Evolutionary conservation across 2,797 vertebrate genomes (phyloP).

Genomic region (Babyrousa celebensis): DNA sequence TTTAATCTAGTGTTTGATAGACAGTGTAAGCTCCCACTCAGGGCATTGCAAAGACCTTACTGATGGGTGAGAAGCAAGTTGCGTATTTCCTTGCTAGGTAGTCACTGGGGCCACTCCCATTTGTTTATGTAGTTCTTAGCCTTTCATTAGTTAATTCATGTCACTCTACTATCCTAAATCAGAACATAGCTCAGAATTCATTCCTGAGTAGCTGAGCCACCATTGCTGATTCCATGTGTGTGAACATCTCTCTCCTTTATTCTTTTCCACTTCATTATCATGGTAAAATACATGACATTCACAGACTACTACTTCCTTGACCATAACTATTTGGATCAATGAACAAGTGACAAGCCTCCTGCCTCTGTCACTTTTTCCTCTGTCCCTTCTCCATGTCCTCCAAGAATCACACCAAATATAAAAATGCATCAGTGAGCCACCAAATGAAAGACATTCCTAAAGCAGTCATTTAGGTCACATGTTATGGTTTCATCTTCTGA

Average conservation of each 20-base stretch:
- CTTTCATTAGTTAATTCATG: conserved; percentile 69
- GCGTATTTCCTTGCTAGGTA: conserved; percentile 76
- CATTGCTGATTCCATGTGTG: conserved; percentile 72
- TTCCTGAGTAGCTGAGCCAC: conserved; percentile 60
- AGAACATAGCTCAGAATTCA: conserved; percentile 52
- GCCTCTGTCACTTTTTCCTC: conserved; percentile 65
- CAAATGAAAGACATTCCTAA: conserved; percentile 52
- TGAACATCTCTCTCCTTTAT: conserved; percentile 52
- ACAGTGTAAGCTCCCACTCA: conserved; percentile 73
- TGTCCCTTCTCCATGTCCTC: conserved; percentile 48
- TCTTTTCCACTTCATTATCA: conserved; percentile 77
- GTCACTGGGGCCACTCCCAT: conserved; percentile 66
- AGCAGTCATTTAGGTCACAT: conserved; percentile 37
- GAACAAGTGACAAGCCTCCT: conserved; percentile 32
- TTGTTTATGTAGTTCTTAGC: conserved; percentile 67
- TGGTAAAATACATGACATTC: conserved; percentile 57
- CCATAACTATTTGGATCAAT: conserved; percentile 11
- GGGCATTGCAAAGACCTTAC: conserved; percentile 71
- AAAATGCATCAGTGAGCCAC: conserved; percentile 1
- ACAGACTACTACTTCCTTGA: conserved; percentile 58
- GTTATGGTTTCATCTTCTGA: conserved; percentile 51
- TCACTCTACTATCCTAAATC: conserved; percentile 62
- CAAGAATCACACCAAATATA: conserved; percentile 65
- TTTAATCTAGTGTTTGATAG: conserved; percentile 85
- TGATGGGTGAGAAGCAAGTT: conserved; percentile 69